Evolutionary conservation across 2,888 invertebrate species (phyloP).

Genomic region (Serrognathus titanus): DNA sequence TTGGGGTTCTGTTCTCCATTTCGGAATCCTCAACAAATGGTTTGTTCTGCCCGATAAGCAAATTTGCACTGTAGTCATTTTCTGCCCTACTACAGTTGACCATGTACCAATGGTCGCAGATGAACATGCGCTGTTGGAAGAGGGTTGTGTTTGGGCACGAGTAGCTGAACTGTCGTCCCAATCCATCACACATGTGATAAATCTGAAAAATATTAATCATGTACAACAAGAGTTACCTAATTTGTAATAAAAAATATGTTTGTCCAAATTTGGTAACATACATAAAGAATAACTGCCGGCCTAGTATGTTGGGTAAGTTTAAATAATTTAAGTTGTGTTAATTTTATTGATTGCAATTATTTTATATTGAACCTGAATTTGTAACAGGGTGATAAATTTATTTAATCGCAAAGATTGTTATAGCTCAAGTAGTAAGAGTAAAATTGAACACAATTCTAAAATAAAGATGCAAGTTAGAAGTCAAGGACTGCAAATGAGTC

Average conservation of each 20-base stretch:
- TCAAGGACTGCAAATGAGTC: too few relatives aligned
- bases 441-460: too few relatives aligned
- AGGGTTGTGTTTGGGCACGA: slow-evolving; percentile 75
- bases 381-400: too few relatives aligned
- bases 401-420: too few relatives aligned
- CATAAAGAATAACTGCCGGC: neutral
- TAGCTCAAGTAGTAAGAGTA: too few relatives aligned
- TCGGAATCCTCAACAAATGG: slow-evolving; percentile 64
- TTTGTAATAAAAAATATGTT: too few relatives aligned
- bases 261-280: neutral
- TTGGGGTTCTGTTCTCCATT: slow-evolving; percentile 62
- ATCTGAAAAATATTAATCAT: slow-evolving; percentile 50
- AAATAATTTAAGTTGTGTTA: neutral
- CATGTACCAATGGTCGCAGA: slow-evolving; percentile 82
- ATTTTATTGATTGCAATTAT: neutral
- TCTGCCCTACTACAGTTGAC: slow-evolving; percentile 73
- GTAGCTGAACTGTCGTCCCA: slow-evolving; percentile 74
- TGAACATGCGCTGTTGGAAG: slow-evolving; percentile 76
- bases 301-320: neutral
- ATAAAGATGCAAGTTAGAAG: too few relatives aligned
- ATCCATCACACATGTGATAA: slow-evolving; percentile 78
- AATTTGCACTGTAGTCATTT: slow-evolving; percentile 65
- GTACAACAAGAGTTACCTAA: neutral
- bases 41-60: slow-evolving; percentile 70
- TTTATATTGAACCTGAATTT: too few relatives aligned